phyloP scores from a whole-genome alignment of 2,888 invertebrate species.

The Resseliella maxima region DNA sequence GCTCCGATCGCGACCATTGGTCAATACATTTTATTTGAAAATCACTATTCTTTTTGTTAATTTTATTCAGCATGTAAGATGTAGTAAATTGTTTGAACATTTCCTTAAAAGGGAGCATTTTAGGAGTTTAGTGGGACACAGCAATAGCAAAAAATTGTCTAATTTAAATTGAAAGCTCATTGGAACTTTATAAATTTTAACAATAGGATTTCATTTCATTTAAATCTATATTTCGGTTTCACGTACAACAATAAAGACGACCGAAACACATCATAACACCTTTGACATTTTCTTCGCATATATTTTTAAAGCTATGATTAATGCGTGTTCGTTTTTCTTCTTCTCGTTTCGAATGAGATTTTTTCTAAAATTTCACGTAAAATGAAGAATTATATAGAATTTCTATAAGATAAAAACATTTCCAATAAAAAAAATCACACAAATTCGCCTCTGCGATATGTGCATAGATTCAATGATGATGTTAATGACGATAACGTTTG shows the following conservation, averaged over 20 bases:
- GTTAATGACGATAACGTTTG: constrained; percentile 22
- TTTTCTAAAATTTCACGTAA: neutral
- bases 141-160: constrained; percentile 8
- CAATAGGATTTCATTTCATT: constrained; percentile 17
- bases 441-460: constrained; percentile 24
- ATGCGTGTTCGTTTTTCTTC: constrained; percentile 8
- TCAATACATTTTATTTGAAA: too few species aligned
- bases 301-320: constrained; percentile 4
- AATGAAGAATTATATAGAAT: constrained; percentile 30
- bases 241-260: neutral
- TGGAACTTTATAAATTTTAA: constrained; percentile 13
- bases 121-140: too few species aligned
- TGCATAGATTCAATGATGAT: neutral
- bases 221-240: neutral
- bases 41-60: too few species aligned
- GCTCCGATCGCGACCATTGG: too few species aligned
- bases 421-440: neutral
- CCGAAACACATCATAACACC: constrained; percentile 2
- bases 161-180: constrained; percentile 11
- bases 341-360: constrained; percentile 28
- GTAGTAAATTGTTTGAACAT: too few species aligned
- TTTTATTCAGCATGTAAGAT: too few species aligned
- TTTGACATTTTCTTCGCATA: constrained; percentile 10
- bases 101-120: too few species aligned
- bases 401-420: constrained; percentile 4